Conservation (phyloP, 2,797 vertebrate genomes). For the Scomberomorus guttatus region DNA sequence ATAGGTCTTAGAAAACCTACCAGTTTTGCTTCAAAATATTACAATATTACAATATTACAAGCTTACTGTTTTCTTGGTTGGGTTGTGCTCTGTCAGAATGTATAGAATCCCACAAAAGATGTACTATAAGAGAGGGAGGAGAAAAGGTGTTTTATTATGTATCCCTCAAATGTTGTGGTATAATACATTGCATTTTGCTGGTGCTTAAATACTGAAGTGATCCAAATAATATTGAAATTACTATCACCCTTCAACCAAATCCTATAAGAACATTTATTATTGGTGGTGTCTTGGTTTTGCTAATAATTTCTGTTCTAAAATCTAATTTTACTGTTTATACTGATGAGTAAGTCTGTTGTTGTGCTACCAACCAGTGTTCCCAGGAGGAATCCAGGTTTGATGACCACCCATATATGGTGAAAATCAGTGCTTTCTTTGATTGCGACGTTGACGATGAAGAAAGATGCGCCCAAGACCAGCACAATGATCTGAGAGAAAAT, state of each 20-base stretch:
- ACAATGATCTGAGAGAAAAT: conserved; percentile 67
- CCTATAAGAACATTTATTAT: not conserved
- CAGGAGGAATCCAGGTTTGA: conserved; percentile 44
- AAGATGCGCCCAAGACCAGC: conserved; percentile 69
- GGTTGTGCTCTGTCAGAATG: conserved; percentile 75
- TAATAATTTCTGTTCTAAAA: no score
- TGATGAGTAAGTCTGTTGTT: not conserved
- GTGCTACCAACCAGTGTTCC: conserved; percentile 74
- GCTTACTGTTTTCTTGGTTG: conserved; percentile 83
- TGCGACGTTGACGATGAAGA: conserved; percentile 50
- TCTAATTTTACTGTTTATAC: not conserved
- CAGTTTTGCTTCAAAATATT: not conserved
- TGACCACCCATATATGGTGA: fast-evolving
- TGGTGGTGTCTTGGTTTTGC: not conserved
- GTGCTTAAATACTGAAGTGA: not conserved
- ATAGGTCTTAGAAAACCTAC: not conserved
- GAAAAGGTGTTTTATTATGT: not conserved
- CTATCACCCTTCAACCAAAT: not conserved
- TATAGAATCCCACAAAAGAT: conserved; percentile 77
- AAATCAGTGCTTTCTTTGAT: fast-evolving
- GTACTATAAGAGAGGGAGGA: conserved; percentile 65
- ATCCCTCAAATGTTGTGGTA: not conserved
- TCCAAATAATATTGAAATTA: not conserved
- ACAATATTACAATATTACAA: no score
- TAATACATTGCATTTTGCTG: not conserved